A percentile compares a stretch with the other conserved stretches of the same genome.
phyloP scores from a whole-genome alignment of 1,140 invertebrate genomes.

The Drosophila yakuba region DNA sequence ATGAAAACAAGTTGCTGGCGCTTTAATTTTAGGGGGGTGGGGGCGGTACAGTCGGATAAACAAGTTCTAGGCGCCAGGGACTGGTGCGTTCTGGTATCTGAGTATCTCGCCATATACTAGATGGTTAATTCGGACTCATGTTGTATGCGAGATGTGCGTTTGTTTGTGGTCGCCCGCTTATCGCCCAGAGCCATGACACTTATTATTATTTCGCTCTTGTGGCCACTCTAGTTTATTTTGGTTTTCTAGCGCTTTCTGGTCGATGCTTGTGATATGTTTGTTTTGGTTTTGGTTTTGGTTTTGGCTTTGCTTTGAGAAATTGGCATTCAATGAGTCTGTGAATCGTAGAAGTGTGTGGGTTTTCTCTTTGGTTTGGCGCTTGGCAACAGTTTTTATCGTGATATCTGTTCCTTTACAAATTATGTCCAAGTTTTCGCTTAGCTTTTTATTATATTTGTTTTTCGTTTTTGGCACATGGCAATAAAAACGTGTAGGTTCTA shows the following conservation, averaged over 20 bases:
- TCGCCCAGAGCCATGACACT: constrained; percentile 54
- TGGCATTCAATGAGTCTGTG: constrained; percentile 46
- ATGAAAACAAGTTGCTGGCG: constrained; percentile 55
- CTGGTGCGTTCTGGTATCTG: constrained; percentile 63
- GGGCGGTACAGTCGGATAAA: constrained; percentile 37
- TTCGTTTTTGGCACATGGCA: constrained; percentile 46
- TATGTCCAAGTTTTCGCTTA: constrained; percentile 7
- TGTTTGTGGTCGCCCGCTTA: constrained; percentile 56
- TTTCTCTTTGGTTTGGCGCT: constrained; percentile 24
- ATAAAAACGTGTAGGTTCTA: constrained; percentile 61
- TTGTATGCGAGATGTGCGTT: constrained; percentile 16
- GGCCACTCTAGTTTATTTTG: constrained; percentile 30
- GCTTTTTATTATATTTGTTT: constrained; percentile 10
- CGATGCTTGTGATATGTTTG: constrained; percentile 25
- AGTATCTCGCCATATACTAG: constrained; percentile 7
- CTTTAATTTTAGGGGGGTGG: constrained; percentile 5
- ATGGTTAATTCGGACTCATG: constrained; percentile 17
- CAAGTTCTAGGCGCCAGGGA: constrained; percentile 65
- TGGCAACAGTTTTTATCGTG: constrained; percentile 48
- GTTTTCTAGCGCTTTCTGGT: constrained; percentile 65
- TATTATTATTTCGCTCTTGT: constrained; percentile 33
- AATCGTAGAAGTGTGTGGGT: constrained; percentile 28
- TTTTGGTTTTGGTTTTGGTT: constrained; percentile 37
- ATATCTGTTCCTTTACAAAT: constrained; percentile 17
- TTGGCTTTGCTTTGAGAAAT: constrained; percentile 26